phyloP scores from a whole-genome alignment of 2,113 vertebrate genomes.

The Corythaixoides concolor region DNA sequence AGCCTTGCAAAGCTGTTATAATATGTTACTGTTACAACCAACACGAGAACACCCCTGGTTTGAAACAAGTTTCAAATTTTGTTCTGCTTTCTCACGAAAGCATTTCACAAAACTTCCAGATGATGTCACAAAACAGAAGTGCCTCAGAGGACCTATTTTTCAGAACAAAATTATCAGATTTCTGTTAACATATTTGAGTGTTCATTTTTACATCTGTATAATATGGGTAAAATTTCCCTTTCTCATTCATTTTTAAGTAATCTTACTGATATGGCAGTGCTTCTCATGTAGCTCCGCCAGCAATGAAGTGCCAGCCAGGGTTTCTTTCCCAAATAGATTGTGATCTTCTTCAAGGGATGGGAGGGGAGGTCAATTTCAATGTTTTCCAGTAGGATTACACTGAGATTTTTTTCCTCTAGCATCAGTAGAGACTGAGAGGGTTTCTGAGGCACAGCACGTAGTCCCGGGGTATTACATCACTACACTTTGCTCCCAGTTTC shows the following conservation, averaged over 20 bases:
- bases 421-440: fast-evolving
- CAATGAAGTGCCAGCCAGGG: background rate
- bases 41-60: background rate
- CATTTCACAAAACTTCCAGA: background rate
- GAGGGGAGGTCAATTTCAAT: background rate
- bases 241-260: background rate
- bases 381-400: background rate
- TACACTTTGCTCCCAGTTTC: background rate
- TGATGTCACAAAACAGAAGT: background rate
- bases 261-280: background rate
- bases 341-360: background rate
- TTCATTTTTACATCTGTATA: background rate
- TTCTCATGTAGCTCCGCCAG: background rate
- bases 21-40: background rate
- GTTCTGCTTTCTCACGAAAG: background rate
- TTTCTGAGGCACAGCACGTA: background rate
- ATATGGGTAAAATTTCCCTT: background rate
- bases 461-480: background rate
- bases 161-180: background rate
- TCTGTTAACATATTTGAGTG: background rate
- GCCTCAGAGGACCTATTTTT: background rate
- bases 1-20: background rate
- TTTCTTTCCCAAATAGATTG: background rate
- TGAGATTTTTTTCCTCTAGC: background rate
- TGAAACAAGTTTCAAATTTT: background rate